Base-by-base conservation (phyloP, 2,888 invertebrate species). In the Acanthoscelides obtectus region DNA sequence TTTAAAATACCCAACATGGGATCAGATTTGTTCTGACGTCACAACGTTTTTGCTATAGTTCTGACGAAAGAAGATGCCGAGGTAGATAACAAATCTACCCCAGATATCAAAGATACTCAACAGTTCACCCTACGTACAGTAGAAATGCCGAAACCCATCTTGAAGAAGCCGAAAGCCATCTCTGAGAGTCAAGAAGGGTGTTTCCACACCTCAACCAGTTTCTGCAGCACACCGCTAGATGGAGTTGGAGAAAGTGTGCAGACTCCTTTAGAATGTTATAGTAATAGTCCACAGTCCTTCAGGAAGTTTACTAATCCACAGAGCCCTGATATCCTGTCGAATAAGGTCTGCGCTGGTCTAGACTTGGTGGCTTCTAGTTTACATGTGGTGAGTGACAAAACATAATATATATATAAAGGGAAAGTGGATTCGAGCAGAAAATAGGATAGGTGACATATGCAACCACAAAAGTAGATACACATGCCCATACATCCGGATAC, bases 61-160 rank as follows among this genome's bases (percentile, higher is more conserved):
- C 87, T 87, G 83, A 90, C 91, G 73, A 91, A 91, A 80, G 89
- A 90, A 85, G 89, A 89, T 0, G 87, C 88, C 3, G 91, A 92
- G 76, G 88, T 89, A 68, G 91, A 92, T 77, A 90, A 90, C 80
- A 88, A 91, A 67, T 88, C 88, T 0, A 88, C 88, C 0, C 85
- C 87, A 4, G 74, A 72, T 66, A 70, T 73, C 64, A 76, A 76
- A 75, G 79, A 81, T 27, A 70, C 73, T 22, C 78, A 78, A 70
- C 78, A 79, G 69, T 73, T 76, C n/a, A 72, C 76, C 22, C 66
- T 77, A 68, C 74, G 69, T 70, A 76, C 67, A 64, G 75, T 45
- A 71, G 77, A 76, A 63, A 67, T 66, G 12, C 65, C 71, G 0
- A 76, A 76, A 71, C 66, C 73, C 3, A 68, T 67, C 67, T 22